Conservation (phyloP, 2,113 vertebrate genomes). For the Chroicocephalus ridibundus region DNA sequence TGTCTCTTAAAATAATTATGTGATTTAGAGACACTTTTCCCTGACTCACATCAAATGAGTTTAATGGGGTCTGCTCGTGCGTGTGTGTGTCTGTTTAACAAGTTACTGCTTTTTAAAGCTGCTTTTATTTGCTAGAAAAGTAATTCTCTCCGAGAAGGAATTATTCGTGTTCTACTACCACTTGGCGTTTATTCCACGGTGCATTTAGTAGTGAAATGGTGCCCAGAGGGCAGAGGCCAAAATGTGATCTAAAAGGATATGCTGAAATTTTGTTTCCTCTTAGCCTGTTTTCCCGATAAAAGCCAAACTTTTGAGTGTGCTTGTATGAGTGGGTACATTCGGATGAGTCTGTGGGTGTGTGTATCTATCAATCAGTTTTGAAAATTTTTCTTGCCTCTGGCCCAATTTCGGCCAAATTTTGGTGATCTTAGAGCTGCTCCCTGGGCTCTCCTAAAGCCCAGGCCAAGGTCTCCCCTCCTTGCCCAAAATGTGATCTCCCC, state of each 20-base stretch:
- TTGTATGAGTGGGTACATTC: background rate
- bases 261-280: background rate
- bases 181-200: background rate
- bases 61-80: slow-evolving; percentile 5
- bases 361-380: background rate
- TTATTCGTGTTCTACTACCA: background rate
- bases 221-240: slow-evolving; percentile 7
- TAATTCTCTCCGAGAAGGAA: background rate
- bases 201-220: background rate
- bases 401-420: background rate
- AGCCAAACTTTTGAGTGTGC: background rate
- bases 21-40: slow-evolving; percentile 41
- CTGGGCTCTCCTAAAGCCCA: background rate
- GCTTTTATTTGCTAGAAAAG: background rate
- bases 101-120: slow-evolving; percentile 25
- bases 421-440: background rate
- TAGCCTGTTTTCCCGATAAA: background rate
- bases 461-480: too few species aligned
- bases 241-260: background rate
- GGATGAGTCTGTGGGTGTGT: background rate
- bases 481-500: background rate
- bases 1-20: slow-evolving; percentile 51
- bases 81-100: background rate
- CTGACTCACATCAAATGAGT: slow-evolving; percentile 18
- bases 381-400: background rate